Conservation (phyloP, 2,888 invertebrate genomes). For the Aquatica leii region DNA sequence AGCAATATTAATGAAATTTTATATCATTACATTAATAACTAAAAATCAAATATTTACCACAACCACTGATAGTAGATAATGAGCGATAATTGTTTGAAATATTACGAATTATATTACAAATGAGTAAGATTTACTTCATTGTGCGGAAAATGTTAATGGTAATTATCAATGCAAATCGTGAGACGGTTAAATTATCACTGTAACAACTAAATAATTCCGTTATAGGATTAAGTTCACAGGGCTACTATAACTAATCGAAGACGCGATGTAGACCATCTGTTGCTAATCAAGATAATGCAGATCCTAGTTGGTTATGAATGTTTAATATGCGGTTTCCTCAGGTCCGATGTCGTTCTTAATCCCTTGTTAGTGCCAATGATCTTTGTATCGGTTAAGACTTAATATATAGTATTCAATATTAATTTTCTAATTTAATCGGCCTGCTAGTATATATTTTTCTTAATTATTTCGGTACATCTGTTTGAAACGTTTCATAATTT, state of each 20-base stretch:
- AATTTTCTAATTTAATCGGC: no score
- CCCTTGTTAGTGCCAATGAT: slow-evolving; percentile 23
- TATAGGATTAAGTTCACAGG: slow-evolving; percentile 34
- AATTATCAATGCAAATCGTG: slow-evolving; percentile 30
- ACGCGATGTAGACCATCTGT: slow-evolving; percentile 36
- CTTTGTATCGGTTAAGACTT: slow-evolving; percentile 5
- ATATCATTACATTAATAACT: no score
- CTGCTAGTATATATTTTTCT: no score
- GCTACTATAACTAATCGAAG: slow-evolving; percentile 31
- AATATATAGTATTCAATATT: slow-evolving; percentile 9
- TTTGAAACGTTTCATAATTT: no score
- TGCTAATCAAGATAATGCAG: slow-evolving; percentile 41
- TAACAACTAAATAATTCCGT: slow-evolving; percentile 41
- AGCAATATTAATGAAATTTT: slow-evolving; percentile 3
- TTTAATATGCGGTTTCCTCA: slow-evolving; percentile 38
- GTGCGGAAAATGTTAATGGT: no score
- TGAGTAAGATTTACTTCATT: no score
- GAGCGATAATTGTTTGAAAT: no score
- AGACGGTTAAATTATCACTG: slow-evolving; percentile 24
- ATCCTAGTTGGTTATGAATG: slow-evolving; percentile 41
- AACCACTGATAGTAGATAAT: no score
- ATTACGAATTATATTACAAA: no score
- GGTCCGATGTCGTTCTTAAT: slow-evolving; percentile 24
- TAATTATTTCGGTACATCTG: no score
- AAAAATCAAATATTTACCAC: neutral